Evolutionary conservation across 1,140 invertebrate species (phyloP).

Genomic region (Nasonia vitripennis): DNA sequence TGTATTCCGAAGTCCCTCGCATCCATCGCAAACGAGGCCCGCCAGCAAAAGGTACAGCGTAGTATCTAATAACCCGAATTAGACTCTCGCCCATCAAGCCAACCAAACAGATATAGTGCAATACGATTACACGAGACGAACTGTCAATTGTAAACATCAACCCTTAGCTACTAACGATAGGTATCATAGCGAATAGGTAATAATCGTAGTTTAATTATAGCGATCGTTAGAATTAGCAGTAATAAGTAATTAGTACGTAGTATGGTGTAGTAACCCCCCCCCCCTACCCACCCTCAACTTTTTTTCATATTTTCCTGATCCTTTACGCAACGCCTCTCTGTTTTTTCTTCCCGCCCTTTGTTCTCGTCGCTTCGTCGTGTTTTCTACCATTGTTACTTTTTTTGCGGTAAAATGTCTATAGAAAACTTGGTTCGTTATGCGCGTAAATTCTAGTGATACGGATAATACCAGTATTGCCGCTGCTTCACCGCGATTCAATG

Average conservation of each 20-base stretch:
- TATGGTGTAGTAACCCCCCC: constrained; percentile 21
- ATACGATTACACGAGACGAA: constrained; percentile 74
- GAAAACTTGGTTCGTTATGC: constrained; percentile 36
- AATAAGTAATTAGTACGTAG: constrained; percentile 45
- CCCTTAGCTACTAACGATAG: constrained; percentile 74
- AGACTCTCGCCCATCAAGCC: constrained; percentile 76
- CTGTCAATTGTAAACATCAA: constrained; percentile 73
- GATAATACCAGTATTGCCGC: constrained; percentile 15
- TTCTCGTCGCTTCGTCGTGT: background rate
- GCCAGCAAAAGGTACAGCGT: constrained; percentile 75
- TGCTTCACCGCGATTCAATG: background rate
- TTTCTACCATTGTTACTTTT: background rate
- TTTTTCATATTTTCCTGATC: background rate
- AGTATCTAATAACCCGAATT: constrained; percentile 77
- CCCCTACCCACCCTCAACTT: background rate
- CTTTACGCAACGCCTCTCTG: too few relatives aligned
- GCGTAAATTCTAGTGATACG: constrained; percentile 11
- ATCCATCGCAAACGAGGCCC: constrained; percentile 53
- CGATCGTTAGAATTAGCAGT: constrained; percentile 55
- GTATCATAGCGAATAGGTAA: constrained; percentile 60
- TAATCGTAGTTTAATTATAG: constrained; percentile 58
- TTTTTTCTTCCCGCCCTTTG: background rate
- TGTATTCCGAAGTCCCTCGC: background rate
- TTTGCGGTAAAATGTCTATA: background rate
- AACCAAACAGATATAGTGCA: constrained; percentile 76